Evolutionary conservation across 1,140 invertebrate genomes (phyloP).

Genomic region (Leptoteleia sp.): DNA sequence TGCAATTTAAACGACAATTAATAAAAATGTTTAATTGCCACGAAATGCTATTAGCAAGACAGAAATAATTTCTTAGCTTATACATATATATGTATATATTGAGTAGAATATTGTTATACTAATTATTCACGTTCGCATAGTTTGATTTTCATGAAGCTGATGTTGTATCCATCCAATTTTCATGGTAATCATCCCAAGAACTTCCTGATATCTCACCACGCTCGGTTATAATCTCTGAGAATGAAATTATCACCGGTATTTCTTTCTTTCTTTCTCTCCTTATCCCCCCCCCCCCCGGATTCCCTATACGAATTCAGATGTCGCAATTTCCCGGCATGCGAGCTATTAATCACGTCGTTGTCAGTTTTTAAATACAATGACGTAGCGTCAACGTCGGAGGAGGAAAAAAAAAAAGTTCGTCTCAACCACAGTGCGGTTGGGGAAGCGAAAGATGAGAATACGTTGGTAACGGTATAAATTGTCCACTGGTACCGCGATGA

Average conservation of each 20-base stretch:
- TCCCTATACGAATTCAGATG: slow-evolving; percentile 6
- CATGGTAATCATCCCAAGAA: background rate
- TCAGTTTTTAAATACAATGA: slow-evolving; percentile 21
- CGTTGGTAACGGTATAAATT: slow-evolving; percentile 54
- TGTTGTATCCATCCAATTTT: background rate
- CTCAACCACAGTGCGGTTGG: slow-evolving; percentile 35
- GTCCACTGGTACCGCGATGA: slow-evolving; percentile 52
- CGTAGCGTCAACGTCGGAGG: slow-evolving; percentile 8
- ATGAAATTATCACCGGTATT: slow-evolving; percentile 3
- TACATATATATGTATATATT: too few relatives aligned
- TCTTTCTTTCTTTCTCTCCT: too few relatives aligned
- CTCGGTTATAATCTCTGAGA: background rate
- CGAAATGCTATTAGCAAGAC: too few relatives aligned
- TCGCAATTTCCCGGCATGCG: slow-evolving; percentile 13
- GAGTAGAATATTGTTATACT: too few relatives aligned
- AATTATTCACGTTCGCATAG: too few relatives aligned
- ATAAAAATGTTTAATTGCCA: too few relatives aligned
- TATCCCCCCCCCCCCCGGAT: background rate
- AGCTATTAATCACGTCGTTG: slow-evolving; percentile 17
- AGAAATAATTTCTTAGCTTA: too few relatives aligned
- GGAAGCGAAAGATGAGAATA: slow-evolving; percentile 44
- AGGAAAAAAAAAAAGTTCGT: slow-evolving; percentile 27
- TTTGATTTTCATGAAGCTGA: background rate
- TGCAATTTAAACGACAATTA: too few relatives aligned
- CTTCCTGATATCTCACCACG: background rate